Evolutionary conservation across 2,888 invertebrate species (phyloP).

Genomic region (Cinara cedri): DNA sequence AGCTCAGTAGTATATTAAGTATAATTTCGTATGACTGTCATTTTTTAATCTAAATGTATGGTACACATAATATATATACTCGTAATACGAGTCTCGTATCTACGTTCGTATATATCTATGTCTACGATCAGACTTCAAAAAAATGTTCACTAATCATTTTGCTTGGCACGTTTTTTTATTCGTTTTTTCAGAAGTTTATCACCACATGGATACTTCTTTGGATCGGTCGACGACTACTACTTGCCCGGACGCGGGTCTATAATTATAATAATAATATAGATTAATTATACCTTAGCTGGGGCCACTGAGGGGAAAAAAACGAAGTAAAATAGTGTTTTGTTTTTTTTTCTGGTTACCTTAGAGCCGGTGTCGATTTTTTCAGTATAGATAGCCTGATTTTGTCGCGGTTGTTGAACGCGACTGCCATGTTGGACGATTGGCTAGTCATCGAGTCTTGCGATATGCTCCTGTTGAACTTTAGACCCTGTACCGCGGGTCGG

Average conservation of each 20-base stretch:
- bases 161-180: conserved; percentile 41
- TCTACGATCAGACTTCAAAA: conserved; percentile 52
- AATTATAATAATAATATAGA: not conserved
- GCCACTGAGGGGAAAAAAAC: too few species aligned
- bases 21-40: conserved; percentile 13
- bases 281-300: too few species aligned
- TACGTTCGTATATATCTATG: not conserved
- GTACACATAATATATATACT: not conserved
- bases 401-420: conserved; percentile 56
- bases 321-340: too few species aligned
- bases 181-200: not conserved
- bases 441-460: conserved; percentile 61
- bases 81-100: not conserved
- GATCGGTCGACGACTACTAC: conserved; percentile 34
- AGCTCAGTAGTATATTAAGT: too few species aligned
- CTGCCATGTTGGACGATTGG: conserved; percentile 60
- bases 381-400: conserved; percentile 37
- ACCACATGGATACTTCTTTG: conserved; percentile 55
- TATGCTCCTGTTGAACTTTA: conserved; percentile 60
- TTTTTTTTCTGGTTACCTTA: not conserved
- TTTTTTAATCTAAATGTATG: conserved; percentile 8
- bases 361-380: conserved; percentile 21
- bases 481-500: conserved; percentile 63
- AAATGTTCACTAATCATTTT: conserved; percentile 52
- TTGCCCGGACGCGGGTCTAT: conserved; percentile 20